These are phyloP conservation scores for Platycheirus albimanus DNA, from an alignment of 2,888 invertebrate species.

Conservation along the genomic window DNA sequence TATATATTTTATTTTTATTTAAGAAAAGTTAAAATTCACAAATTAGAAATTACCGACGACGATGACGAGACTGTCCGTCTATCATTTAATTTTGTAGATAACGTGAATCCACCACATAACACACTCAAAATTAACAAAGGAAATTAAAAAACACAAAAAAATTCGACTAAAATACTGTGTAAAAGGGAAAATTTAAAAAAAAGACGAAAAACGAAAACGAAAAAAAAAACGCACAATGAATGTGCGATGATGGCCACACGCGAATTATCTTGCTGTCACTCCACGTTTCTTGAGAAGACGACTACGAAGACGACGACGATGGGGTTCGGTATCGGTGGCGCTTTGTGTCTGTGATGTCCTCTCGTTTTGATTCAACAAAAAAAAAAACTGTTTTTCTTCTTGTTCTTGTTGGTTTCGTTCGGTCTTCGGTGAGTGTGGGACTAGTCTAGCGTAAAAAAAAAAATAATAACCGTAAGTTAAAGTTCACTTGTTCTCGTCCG, in stretches of 20 bases:
- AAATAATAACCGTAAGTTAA: slow-evolving; percentile 22
- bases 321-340: slow-evolving; percentile 34
- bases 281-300: slow-evolving; percentile 13
- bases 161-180: slow-evolving; percentile 26
- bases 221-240: slow-evolving; percentile 68
- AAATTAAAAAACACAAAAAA: slow-evolving; percentile 50
- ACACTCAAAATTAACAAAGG: slow-evolving; percentile 59
- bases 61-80: slow-evolving; percentile 16
- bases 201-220: slow-evolving; percentile 38
- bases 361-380: slow-evolving; percentile 21
- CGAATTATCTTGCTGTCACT: slow-evolving; percentile 63
- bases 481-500: slow-evolving; percentile 21
- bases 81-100: slow-evolving; percentile 45
- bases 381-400: slow-evolving; percentile 13
- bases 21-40: slow-evolving; percentile 34
- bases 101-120: slow-evolving; percentile 65
- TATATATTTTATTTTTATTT: slow-evolving; percentile 31
- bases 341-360: slow-evolving; percentile 42
- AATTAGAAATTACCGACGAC: slow-evolving; percentile 63
- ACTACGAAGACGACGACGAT: not conserved
- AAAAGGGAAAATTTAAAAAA: slow-evolving; percentile 17
- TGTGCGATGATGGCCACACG: slow-evolving; percentile 65
- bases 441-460: slow-evolving; percentile 11
- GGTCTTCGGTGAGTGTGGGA: not conserved
- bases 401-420: slow-evolving; percentile 5